Conservation (phyloP, 2,888 invertebrate genomes). For the Epinotia brunnichana region DNA sequence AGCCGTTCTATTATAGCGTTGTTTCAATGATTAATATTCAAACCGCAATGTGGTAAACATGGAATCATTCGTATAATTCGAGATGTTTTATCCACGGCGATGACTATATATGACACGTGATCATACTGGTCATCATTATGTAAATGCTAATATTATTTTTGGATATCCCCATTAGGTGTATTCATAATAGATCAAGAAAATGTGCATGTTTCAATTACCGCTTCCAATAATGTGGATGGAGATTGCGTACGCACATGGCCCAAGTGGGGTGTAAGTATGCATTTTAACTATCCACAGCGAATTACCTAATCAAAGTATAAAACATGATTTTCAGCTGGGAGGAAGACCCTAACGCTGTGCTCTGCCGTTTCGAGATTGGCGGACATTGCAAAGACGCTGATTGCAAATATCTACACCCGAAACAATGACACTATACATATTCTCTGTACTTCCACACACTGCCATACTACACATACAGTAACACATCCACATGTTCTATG, state of each 20-base stretch:
- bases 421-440: constrained; percentile 63
- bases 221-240: constrained; percentile 61
- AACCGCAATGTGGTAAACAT: neutral
- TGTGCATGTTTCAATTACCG: constrained; percentile 57
- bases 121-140: neutral
- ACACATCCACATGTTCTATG: constrained; percentile 26
- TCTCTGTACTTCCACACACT: constrained; percentile 51
- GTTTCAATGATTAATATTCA: too few species aligned
- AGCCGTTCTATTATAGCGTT: too few species aligned
- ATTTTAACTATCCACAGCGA: constrained; percentile 60
- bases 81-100: neutral
- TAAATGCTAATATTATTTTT: constrained; percentile 33
- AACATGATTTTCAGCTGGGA: constrained; percentile 74
- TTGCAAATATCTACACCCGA: constrained; percentile 80
- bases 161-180: constrained; percentile 55
- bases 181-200: constrained; percentile 56
- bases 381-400: constrained; percentile 80
- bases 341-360: constrained; percentile 77
- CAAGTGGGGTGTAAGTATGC: constrained; percentile 72
- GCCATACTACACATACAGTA: constrained; percentile 50
- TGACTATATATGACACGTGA: neutral
- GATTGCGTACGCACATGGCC: constrained; percentile 65
- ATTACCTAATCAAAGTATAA: constrained; percentile 46
- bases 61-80: neutral
- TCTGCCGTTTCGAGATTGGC: constrained; percentile 79